Base-by-base conservation (phyloP, 2,797 vertebrate species). In the Gymnopithys bicolor region DNA sequence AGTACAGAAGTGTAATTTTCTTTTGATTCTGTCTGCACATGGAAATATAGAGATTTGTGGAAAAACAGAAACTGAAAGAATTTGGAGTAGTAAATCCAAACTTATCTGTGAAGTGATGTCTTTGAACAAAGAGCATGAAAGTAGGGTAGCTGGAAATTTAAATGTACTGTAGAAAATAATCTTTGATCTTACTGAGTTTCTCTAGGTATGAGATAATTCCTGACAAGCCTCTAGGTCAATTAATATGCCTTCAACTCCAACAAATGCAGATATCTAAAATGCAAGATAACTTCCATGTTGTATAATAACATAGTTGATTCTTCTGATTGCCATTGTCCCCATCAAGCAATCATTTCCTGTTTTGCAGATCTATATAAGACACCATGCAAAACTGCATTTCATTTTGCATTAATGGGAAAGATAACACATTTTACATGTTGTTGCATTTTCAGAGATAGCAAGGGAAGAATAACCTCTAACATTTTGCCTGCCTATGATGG, bases 351-450 rank as follows among this genome's bases (percentile, higher is more conserved):
- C 75, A 46, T 89, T 94, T 93, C 81, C 81, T 89, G 55, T 89
- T 95, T 87, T 11, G 5, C 60, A 95, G 94, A 84, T 95, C 78
- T 94, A 7, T 82, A 2, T 73, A 67, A 73, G 70, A 93, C 92
- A 92, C 74, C 63, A 90, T 93, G 95, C 67, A 93, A 94, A 96
- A 89, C 70, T 77, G 67, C 52, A 79, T 95, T 96, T 92, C 86
- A 43, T 73, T 96, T 94, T 93, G 92, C 90, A 96, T 95, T 95
- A 95, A 92, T 94, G 77, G 63, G 48, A 90, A 95, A 94, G 94
- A 96, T 96, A 96, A 95, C 84, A 46, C 52, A 39, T 88, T 91
- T 92, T 87, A 76, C 82, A 68, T 87, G 77, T 83, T 87, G 88
- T 90, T 90, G 80, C 37, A 60, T 91, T 96, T 96, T 82, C 37